Evolutionary conservation across 2,888 invertebrate species (phyloP).

Genomic region (Callyntrura sp.): DNA sequence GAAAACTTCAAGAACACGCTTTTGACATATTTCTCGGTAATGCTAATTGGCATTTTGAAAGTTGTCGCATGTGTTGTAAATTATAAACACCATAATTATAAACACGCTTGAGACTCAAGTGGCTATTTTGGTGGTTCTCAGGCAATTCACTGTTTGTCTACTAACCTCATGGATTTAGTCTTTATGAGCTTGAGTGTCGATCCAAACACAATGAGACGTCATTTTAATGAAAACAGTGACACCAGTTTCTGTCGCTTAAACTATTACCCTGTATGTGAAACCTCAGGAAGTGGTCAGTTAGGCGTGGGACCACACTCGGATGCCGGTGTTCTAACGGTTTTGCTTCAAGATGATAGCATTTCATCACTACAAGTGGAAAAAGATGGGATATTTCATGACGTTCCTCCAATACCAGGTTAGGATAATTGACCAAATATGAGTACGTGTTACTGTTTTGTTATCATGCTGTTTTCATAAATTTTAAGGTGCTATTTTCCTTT

Average conservation of each 20-base stretch:
- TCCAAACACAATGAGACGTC: constrained; percentile 58
- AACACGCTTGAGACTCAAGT: neutral
- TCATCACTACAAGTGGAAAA: constrained; percentile 78
- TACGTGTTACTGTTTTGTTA: no score
- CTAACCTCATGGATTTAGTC: constrained; percentile 70
- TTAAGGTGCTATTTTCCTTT: no score
- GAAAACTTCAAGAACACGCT: constrained; percentile 64
- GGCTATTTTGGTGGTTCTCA: no score
- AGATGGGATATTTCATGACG: constrained; percentile 76
- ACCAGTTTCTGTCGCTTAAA: constrained; percentile 79
- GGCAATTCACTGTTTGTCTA: constrained; percentile 71
- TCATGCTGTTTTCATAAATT: no score
- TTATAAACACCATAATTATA: neutral
- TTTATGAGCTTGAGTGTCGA: constrained; percentile 71
- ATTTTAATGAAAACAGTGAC: constrained; percentile 70
- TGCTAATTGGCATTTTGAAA: no score
- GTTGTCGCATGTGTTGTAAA: no score
- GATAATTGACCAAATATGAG: neutral
- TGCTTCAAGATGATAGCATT: constrained; percentile 76
- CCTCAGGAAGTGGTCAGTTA: constrained; percentile 35
- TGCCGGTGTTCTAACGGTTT: constrained; percentile 77
- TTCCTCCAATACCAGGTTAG: constrained; percentile 78
- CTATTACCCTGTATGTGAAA: constrained; percentile 75
- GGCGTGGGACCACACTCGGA: constrained; percentile 82
- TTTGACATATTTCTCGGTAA: constrained; percentile 68